Conservation (phyloP, 2,113 vertebrate species). For the Oncorhynchus kisutch region DNA sequence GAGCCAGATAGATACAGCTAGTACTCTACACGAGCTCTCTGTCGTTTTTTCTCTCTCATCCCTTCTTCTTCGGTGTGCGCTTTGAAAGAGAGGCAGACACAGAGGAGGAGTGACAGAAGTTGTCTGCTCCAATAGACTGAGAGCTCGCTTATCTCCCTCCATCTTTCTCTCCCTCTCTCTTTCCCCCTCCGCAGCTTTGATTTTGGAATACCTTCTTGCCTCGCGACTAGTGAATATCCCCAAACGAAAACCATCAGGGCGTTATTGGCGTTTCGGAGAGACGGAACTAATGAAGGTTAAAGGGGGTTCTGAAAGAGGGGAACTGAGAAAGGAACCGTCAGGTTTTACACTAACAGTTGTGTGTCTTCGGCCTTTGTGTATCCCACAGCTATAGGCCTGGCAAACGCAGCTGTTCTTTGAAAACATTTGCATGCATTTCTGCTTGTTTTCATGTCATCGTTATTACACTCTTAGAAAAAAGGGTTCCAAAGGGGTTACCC, state of each 20-base stretch:
- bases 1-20: conserved; percentile 33
- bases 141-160: conserved; percentile 15
- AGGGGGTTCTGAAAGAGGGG: background rate
- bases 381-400: too few relatives aligned
- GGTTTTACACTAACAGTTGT: too few relatives aligned
- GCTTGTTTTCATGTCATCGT: too few relatives aligned
- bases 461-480: too few relatives aligned
- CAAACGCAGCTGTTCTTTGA: too few relatives aligned
- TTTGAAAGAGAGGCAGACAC: conserved; percentile 21
- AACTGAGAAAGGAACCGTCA: too few relatives aligned
- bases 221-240: background rate
- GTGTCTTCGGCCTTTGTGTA: too few relatives aligned
- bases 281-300: background rate
- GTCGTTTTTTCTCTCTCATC: conserved; percentile 10
- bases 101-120: conserved; percentile 25
- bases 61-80: background rate
- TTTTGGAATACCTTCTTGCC: background rate
- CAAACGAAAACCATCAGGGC: background rate
- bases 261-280: background rate
- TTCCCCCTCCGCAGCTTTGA: background rate
- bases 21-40: background rate
- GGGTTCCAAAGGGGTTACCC: too few relatives aligned
- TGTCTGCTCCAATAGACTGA: conserved; percentile 20
- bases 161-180: conserved; percentile 21
- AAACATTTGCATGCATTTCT: too few relatives aligned